Evolutionary conservation across 2,797 vertebrate genomes (phyloP).

Genomic region (Malacoraja senta): DNA sequence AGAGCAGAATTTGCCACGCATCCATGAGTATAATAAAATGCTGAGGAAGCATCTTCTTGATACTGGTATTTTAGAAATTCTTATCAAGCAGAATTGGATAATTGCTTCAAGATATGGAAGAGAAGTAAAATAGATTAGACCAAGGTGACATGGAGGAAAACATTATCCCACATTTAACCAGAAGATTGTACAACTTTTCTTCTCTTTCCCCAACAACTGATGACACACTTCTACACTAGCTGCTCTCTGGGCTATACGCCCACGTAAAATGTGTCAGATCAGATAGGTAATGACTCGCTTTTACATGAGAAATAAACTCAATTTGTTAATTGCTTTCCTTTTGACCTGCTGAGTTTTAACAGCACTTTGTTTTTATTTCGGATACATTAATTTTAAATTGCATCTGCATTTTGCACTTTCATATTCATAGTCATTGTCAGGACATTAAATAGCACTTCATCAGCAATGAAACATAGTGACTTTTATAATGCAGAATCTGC

Average conservation of each 20-base stretch:
- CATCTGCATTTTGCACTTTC: no score
- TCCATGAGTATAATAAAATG: no score
- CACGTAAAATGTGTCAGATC: neutral
- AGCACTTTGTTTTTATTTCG: no score
- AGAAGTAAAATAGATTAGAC: neutral
- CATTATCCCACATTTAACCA: neutral
- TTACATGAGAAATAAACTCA: neutral
- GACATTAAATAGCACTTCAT: neutral
- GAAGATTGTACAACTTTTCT: neutral
- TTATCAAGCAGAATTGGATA: neutral
- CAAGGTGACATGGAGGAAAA: neutral
- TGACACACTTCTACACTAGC: neutral
- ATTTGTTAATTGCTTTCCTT: no score
- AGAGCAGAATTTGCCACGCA: no score
- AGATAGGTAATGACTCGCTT: neutral
- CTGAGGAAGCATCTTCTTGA: no score
- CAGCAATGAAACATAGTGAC: neutral
- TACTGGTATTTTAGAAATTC: neutral
- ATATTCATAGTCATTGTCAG: neutral
- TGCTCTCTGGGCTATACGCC: neutral
- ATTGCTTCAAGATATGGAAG: neutral
- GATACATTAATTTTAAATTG: no score
- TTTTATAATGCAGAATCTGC: neutral
- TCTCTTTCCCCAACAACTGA: neutral
- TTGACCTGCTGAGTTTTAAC: no score